A percentile compares a stretch with the other conserved stretches of the same genome.
Evolutionary conservation across 2,113 vertebrate genomes (phyloP).

Genomic region (Bujurquina vittata): DNA sequence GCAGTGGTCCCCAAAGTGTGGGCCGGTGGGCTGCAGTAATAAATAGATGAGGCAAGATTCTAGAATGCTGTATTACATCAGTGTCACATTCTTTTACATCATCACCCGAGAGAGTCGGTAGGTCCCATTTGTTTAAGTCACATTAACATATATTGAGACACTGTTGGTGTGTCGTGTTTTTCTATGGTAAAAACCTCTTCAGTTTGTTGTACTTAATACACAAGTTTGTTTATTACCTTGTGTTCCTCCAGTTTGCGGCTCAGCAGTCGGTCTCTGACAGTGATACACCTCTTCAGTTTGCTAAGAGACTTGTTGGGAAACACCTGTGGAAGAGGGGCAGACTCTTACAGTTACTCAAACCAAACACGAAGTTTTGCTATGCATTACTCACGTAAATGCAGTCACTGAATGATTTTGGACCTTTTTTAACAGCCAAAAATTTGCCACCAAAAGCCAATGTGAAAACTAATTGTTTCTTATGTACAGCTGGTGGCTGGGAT

Average conservation of each 20-base stretch:
- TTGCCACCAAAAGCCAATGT: neutral
- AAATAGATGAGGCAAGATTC: neutral
- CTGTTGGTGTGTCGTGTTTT: too few relatives aligned
- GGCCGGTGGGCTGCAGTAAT: too few relatives aligned
- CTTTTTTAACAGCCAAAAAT: neutral
- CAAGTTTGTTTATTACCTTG: conserved; percentile 65
- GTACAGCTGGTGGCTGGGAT: too few relatives aligned
- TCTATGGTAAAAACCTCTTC: neutral
- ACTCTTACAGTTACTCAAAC: neutral
- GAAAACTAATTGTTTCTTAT: too few relatives aligned
- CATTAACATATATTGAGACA: neutral
- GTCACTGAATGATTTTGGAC: neutral
- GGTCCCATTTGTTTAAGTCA: neutral
- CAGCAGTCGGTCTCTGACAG: conserved; percentile 77
- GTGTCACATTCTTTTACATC: too few relatives aligned
- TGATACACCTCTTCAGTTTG: conserved; percentile 75
- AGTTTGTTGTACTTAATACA: neutral
- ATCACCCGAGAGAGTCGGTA: too few relatives aligned
- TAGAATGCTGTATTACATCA: neutral
- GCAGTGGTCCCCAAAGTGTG: too few relatives aligned
- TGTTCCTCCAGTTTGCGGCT: conserved; percentile 78
- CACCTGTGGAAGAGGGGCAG: conserved; percentile 36
- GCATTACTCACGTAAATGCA: neutral
- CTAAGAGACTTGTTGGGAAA: conserved; percentile 68
- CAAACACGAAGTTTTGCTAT: neutral